phyloP scores from a whole-genome alignment of 2,888 invertebrate species.

The Heliconius ethilla region DNA sequence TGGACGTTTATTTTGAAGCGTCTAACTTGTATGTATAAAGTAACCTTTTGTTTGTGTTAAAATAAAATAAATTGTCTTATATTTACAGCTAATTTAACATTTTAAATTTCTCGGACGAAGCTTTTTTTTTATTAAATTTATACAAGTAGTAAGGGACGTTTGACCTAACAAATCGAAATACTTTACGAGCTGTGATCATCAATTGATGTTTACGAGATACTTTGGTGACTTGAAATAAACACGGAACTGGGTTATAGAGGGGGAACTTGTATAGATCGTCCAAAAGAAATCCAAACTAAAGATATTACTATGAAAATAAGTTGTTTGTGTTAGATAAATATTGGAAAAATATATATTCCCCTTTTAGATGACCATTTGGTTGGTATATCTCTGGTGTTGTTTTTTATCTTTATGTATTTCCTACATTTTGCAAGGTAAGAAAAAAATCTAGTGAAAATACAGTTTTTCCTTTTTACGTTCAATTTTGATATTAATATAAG shows the following conservation, averaged over 20 bases:
- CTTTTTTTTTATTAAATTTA: background rate
- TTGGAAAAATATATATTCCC: slow-evolving; percentile 11
- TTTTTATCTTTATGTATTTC: background rate
- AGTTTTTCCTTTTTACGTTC: background rate
- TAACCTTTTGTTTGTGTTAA: background rate
- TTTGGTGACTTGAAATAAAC: slow-evolving; percentile 22
- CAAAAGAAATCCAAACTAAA: slow-evolving; percentile 6
- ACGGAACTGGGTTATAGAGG: slow-evolving; percentile 1
- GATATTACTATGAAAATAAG: slow-evolving; percentile 15
- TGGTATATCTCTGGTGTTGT: background rate
- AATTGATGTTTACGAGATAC: slow-evolving; percentile 21
- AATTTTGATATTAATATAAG: background rate
- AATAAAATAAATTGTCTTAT: background rate
- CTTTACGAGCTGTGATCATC: slow-evolving; percentile 25
- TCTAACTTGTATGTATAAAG: slow-evolving; percentile 14
- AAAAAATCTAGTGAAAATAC: background rate
- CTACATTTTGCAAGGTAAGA: background rate
- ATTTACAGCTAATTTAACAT: background rate
- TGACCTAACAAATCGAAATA: slow-evolving; percentile 22
- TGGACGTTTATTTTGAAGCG: slow-evolving; percentile 18
- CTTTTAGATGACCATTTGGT: slow-evolving; percentile 5
- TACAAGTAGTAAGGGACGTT: slow-evolving; percentile 12
- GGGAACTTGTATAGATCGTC: slow-evolving; percentile 8
- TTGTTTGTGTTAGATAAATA: slow-evolving; percentile 18
- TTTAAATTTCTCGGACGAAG: too few species aligned